phyloP scores from a whole-genome alignment of 2,113 vertebrate species.

The Platichthys flesus region DNA sequence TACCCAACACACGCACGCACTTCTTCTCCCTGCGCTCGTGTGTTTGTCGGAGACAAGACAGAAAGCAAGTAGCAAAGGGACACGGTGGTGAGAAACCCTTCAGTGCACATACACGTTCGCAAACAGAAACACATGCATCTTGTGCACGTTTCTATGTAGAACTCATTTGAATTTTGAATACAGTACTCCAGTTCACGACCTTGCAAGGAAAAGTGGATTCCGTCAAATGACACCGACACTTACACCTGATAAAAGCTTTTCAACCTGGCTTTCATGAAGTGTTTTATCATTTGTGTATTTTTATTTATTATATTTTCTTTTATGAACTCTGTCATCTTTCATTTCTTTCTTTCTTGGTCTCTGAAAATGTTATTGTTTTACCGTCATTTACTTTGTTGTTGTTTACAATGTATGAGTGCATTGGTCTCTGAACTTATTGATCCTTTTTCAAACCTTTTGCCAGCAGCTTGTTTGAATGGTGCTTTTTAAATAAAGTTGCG shows the following conservation, averaged over 20 bases:
- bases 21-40: conserved; percentile 8
- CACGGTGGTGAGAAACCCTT: conserved; percentile 16
- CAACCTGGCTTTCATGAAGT: too few relatives aligned
- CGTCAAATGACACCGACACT: neutral
- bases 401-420: too few relatives aligned
- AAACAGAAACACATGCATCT: conserved; percentile 9
- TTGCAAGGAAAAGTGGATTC: neutral
- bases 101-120: conserved; percentile 17
- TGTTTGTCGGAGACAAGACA: conserved; percentile 43
- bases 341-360: too few relatives aligned
- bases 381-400: too few relatives aligned
- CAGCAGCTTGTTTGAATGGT: too few relatives aligned
- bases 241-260: neutral
- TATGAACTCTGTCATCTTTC: too few relatives aligned
- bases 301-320: too few relatives aligned
- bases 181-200: neutral
- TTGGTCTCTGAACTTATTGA: too few relatives aligned
- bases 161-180: neutral
- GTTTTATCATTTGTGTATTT: too few relatives aligned
- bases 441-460: too few relatives aligned
- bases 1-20: neutral
- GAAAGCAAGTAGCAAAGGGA: conserved; percentile 29
- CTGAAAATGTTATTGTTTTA: too few relatives aligned
- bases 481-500: too few relatives aligned
- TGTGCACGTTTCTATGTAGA: conserved; percentile 7